These are phyloP conservation scores for Entomyzon cyanotis DNA, from an alignment of 2,113 vertebrate genomes.

Conservation along the genomic window DNA sequence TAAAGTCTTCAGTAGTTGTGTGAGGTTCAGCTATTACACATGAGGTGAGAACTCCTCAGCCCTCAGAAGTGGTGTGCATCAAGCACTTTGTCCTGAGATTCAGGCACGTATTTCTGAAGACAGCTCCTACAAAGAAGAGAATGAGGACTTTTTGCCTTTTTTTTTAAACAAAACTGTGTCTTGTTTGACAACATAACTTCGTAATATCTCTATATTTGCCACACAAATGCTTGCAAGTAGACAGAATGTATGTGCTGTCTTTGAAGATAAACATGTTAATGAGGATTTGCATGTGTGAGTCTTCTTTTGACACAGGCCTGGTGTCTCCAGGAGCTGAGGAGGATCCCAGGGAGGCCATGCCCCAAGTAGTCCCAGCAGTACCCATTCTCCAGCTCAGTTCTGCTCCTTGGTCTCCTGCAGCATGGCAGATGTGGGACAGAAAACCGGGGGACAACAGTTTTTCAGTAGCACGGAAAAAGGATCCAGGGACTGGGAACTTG, in stretches of 20 bases:
- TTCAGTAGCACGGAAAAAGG: not conserved
- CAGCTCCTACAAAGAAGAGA: not conserved
- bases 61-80: not conserved
- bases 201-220: not conserved
- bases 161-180: not conserved
- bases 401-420: not conserved
- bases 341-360: rapidly evolving
- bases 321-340: not conserved
- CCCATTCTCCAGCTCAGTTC: not conserved
- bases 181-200: not conserved
- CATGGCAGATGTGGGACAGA: not conserved
- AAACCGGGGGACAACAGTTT: not conserved
- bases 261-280: not conserved
- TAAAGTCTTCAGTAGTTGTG: not conserved
- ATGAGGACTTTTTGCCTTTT: not conserved
- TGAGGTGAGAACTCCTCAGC: not conserved
- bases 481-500: not conserved
- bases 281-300: not conserved
- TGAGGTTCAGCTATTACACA: not conserved
- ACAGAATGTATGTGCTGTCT: not conserved
- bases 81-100: not conserved
- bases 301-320: not conserved
- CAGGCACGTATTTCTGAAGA: not conserved
- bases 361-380: not conserved
- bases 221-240: not conserved